Conservation (phyloP, 2,888 invertebrate species). For the Papilio protenor region DNA sequence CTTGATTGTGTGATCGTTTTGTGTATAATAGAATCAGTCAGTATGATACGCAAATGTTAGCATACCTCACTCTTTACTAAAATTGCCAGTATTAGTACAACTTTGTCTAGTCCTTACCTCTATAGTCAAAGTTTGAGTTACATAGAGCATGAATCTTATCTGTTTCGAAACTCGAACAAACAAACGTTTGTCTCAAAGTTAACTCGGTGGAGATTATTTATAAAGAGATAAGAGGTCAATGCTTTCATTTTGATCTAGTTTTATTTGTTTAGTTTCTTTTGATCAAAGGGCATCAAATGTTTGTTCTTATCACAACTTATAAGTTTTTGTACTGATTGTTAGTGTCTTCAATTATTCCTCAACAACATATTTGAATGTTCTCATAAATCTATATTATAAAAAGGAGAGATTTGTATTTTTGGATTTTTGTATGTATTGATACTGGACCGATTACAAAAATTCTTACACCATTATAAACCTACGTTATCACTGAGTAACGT, state of each 20-base stretch:
- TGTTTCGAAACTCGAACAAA: conserved; percentile 40
- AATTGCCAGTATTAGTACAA: background rate
- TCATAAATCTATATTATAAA: too few species aligned
- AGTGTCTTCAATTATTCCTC: too few species aligned
- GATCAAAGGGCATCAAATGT: background rate
- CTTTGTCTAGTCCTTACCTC: background rate
- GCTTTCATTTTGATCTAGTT: conserved; percentile 35
- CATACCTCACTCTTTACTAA: background rate
- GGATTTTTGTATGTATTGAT: too few species aligned
- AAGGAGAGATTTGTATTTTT: too few species aligned
- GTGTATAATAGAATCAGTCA: background rate
- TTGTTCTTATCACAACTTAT: conserved; percentile 13
- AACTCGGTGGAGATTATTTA: conserved; percentile 38
- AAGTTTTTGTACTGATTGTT: background rate
- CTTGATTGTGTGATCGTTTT: background rate
- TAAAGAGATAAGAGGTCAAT: conserved; percentile 29
- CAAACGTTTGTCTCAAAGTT: conserved; percentile 38
- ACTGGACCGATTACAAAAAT: too few species aligned
- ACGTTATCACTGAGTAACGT: too few species aligned
- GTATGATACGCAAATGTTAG: background rate
- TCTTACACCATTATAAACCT: too few species aligned
- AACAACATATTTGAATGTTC: too few species aligned
- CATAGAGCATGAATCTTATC: conserved; percentile 32
- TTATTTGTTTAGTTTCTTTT: conserved; percentile 28
- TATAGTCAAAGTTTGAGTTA: background rate